These are phyloP conservation scores for Colius striatus DNA, from an alignment of 2,113 vertebrate genomes.

Conservation along the genomic window DNA sequence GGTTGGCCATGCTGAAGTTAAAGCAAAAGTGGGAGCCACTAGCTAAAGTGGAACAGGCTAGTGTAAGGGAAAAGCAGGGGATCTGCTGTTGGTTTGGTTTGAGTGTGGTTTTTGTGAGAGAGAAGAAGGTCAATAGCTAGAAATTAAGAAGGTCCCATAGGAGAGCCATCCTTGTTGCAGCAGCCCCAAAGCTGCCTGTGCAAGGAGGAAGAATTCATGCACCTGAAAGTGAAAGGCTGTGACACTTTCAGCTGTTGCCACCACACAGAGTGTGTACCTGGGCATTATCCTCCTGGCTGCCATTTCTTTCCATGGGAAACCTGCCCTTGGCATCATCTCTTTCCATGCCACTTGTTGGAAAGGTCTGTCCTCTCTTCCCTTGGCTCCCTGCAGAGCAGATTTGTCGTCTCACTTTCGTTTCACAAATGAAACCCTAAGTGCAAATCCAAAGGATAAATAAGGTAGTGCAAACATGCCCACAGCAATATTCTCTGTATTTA, in stretches of 20 bases:
- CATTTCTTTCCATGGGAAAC: neutral
- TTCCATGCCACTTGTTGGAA: conserved; percentile 7
- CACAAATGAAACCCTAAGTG: conserved; percentile 39
- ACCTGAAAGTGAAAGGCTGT: neutral
- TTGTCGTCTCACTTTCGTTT: conserved; percentile 44
- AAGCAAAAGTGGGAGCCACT: neutral
- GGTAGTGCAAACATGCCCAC: neutral
- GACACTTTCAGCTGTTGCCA: neutral
- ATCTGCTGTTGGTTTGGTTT: neutral
- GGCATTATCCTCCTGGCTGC: neutral
- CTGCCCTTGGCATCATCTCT: neutral
- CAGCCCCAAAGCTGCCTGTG: neutral
- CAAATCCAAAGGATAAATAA: conserved; percentile 55
- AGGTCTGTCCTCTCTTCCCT: conserved; percentile 8
- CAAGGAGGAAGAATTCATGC: neutral
- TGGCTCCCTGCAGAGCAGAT: conserved; percentile 26
- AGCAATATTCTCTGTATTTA: conserved; percentile 16
- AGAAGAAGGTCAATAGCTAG: neutral
- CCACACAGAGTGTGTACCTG: neutral
- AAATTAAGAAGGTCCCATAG: neutral
- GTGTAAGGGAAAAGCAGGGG: neutral
- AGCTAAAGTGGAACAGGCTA: neutral
- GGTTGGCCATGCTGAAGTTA: neutral
- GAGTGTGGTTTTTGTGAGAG: neutral
- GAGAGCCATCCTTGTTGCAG: neutral